A percentile compares a stretch with the other conserved stretches of the same genome.
These are phyloP conservation scores for Aporophyla lueneburgensis DNA, from an alignment of 2,888 invertebrate species.

Conservation along the genomic window DNA sequence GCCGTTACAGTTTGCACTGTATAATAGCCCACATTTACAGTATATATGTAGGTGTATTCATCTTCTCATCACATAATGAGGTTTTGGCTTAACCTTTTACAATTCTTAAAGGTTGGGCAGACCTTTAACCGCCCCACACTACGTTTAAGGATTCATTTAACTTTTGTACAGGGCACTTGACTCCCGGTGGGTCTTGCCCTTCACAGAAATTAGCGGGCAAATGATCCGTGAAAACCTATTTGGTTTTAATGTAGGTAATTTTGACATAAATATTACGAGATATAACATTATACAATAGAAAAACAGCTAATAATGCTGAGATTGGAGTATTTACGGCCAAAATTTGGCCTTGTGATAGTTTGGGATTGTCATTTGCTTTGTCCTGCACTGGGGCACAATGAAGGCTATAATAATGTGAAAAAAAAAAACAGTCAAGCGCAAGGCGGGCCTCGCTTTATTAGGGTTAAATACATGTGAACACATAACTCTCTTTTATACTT, in stretches of 20 bases:
- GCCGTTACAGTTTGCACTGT: too few relatives aligned
- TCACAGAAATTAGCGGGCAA: constrained; percentile 49
- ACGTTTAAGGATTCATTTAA: constrained; percentile 43
- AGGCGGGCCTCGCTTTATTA: too few relatives aligned
- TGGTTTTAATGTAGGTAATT: constrained; percentile 45
- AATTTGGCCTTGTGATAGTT: background rate
- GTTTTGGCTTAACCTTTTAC: constrained; percentile 36
- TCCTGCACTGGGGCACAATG: too few relatives aligned
- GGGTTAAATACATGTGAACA: too few relatives aligned
- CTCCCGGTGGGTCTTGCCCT: constrained; percentile 40
- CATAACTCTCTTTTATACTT: too few relatives aligned
- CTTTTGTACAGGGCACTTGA: constrained; percentile 55
- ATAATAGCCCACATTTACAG: constrained; percentile 3
- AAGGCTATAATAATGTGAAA: too few relatives aligned
- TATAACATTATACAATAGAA: background rate
- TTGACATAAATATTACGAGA: constrained; percentile 36
- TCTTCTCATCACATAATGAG: background rate
- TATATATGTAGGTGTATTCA: background rate
- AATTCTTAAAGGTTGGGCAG: constrained; percentile 29
- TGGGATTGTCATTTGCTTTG: background rate
- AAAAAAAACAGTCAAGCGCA: too few relatives aligned
- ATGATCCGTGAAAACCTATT: constrained; percentile 56
- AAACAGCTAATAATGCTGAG: background rate
- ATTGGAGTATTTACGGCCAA: background rate
- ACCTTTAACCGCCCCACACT: constrained; percentile 43